Base-by-base conservation (phyloP, 2,888 invertebrate species). In the Seira ritae region DNA sequence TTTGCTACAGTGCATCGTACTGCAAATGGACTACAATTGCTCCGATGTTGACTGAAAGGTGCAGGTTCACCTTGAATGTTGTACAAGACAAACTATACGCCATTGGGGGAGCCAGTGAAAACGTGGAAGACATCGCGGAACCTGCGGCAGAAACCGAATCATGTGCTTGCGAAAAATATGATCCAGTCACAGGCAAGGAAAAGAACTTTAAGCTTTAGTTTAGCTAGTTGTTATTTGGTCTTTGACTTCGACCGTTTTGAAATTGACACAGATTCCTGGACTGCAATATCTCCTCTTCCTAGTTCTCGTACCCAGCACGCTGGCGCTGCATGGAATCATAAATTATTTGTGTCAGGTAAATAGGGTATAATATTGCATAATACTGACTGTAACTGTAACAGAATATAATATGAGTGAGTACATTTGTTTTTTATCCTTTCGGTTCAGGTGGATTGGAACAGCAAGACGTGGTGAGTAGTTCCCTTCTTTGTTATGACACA, bases 11-110 rank as follows among this genome's bases (percentile, higher is more conserved):
- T 87, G 94, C 95, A 0, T 90, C 92, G 24, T 92, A 91, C 24
- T 92, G 94, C 89, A 92, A 93, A 85, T 95, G 95, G 95, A 92
- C 92, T 4, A 94, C 94, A 3, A 94, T 95, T 89, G 93, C 94
- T 1, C 93, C 94, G 12, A 93, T 94, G 92, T 92, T 93, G 87
- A 91, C 92, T 69, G 94, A 94, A 89, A 91, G 94, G 42, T 94
- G 94, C 88, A 91, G 94, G 4, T 94, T 94, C 90, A 93, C 94
- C 0, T 90, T 94, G 70, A 94, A 93, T 89, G 93, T 93, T 0
- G 92, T 90, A 15, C 89, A 88, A 4, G 90, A 80, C 89, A 91
- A 89, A 88, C 90, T 94, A 62, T 94, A 93, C 89, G 94, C 94
- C 0, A 93, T 94, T 62, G 94, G 94, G 1, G 94, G 94, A 1